Percentiles rank a stretch among this genome's conserved stretches.
Evolutionary conservation across 2,888 invertebrate genomes (phyloP).

Genomic region (Athalia rosae): DNA sequence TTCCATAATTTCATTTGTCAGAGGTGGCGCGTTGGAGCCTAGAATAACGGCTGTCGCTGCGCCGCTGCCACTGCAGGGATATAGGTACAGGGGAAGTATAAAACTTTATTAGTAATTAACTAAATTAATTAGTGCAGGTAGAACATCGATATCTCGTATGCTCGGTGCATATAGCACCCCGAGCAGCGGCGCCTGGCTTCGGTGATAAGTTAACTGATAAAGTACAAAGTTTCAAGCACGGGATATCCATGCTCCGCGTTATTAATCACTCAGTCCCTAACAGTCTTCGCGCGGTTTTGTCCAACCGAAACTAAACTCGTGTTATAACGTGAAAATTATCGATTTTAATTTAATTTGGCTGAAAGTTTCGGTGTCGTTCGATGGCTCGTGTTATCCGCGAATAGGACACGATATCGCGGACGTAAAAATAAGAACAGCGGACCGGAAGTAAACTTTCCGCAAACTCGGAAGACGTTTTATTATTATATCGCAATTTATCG

Average conservation of each 20-base stretch:
- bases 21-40: conserved; percentile 11
- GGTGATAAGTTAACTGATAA: conserved; percentile 62
- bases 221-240: conserved; percentile 58
- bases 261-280: conserved; percentile 57
- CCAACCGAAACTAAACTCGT: conserved; percentile 1
- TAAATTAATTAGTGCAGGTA: conserved; percentile 62
- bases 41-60: conserved; percentile 29
- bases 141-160: conserved; percentile 54
- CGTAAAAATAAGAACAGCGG: too few species aligned
- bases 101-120: conserved; percentile 64
- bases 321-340: background rate
- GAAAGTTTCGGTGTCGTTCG: too few species aligned
- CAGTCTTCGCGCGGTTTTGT: background rate
- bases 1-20: conserved; percentile 40
- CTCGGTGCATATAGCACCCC: conserved; percentile 36
- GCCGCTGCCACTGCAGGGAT: background rate
- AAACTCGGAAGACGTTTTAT: too few species aligned
- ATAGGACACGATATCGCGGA: too few species aligned
- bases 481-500: background rate
- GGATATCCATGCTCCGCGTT: conserved; percentile 51
- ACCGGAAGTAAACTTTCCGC: too few species aligned
- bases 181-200: conserved; percentile 45
- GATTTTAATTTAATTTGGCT: background rate
- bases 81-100: conserved; percentile 41
- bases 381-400: too few species aligned